A percentile compares a stretch with the other conserved stretches of the same genome.
Conservation (phyloP, 2,797 vertebrate genomes). For the Lepidocolaptes lacrymiger region DNA sequence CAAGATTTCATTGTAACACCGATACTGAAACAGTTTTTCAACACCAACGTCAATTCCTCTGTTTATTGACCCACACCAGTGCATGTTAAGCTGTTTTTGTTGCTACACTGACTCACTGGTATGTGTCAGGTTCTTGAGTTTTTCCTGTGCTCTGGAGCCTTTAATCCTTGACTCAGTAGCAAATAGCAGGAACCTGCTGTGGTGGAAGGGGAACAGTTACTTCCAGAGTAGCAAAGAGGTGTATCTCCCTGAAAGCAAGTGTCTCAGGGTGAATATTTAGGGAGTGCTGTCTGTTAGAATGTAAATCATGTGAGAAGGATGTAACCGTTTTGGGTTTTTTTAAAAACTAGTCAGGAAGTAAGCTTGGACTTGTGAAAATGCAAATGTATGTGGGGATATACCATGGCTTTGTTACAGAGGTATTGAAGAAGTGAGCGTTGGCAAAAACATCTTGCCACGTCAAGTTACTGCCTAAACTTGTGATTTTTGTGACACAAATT, state of each 20-base stretch:
- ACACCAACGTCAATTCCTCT: not conserved
- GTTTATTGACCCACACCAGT: not conserved
- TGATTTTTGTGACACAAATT: not conserved
- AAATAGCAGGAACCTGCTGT: not conserved
- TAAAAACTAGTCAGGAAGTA: not conserved
- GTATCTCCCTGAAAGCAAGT: not conserved
- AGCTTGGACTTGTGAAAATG: conserved; percentile 1
- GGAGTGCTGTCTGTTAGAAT: not conserved
- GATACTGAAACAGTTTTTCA: not conserved
- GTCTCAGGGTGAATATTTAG: not conserved
- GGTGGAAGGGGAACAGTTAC: not conserved
- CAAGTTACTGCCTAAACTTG: conserved; percentile 35
- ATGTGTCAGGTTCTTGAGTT: not conserved
- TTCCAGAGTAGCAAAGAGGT: not conserved
- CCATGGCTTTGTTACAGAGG: conserved; percentile 18
- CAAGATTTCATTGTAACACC: not conserved
- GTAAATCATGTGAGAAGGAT: not conserved
- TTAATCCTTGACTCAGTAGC: not conserved
- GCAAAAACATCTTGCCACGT: conserved; percentile 38
- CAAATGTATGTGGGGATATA: not conserved
- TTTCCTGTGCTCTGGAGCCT: not conserved
- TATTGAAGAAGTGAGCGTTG: not conserved
- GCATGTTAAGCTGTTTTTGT: conserved; percentile 3
- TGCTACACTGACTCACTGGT: not conserved
- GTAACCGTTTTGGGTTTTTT: not conserved